Conservation (phyloP, 2,113 vertebrate genomes). For the Phycodurus eques region DNA sequence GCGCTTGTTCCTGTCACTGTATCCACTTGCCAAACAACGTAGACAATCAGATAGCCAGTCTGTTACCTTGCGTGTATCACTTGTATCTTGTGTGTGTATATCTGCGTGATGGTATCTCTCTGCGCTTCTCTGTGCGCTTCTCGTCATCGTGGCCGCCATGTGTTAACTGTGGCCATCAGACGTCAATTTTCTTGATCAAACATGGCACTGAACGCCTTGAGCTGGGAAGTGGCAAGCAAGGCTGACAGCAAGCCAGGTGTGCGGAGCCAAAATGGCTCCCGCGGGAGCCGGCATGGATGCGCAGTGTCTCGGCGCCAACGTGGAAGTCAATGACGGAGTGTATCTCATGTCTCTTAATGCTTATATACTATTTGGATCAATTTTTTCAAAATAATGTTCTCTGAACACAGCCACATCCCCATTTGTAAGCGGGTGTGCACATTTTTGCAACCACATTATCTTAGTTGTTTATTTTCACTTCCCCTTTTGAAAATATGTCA, state of each 20-base stretch:
- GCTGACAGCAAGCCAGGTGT: slow-evolving; percentile 61
- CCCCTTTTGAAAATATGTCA: too few species aligned
- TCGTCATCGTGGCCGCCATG: slow-evolving; percentile 25
- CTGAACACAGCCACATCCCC: too few species aligned
- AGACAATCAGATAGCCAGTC: slow-evolving; percentile 56
- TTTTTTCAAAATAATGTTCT: too few species aligned
- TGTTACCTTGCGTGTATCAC: slow-evolving; percentile 53
- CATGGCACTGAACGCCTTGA: slow-evolving; percentile 36
- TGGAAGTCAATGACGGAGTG: slow-evolving; percentile 53
- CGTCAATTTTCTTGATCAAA: slow-evolving; percentile 62
- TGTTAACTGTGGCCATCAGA: slow-evolving; percentile 42
- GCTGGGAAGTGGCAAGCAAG: slow-evolving; percentile 46
- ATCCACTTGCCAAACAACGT: slow-evolving; percentile 47
- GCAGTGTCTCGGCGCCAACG: slow-evolving; percentile 49
- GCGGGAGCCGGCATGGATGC: slow-evolving; percentile 61
- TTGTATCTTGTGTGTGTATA: slow-evolving; percentile 42
- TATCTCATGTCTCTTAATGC: neutral
- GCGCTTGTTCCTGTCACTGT: slow-evolving; percentile 19
- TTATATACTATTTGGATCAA: too few species aligned
- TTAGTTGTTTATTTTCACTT: too few species aligned
- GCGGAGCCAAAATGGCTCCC: slow-evolving; percentile 67
- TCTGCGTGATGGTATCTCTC: slow-evolving; percentile 58
- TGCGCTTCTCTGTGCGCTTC: slow-evolving; percentile 20
- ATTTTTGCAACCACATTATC: too few species aligned
- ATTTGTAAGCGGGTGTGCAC: too few species aligned